Percentiles rank a stretch among this genome's conserved stretches.
These are phyloP conservation scores for Poicephalus meyeri DNA, from an alignment of 2,113 vertebrate genomes.

Conservation along the genomic window DNA sequence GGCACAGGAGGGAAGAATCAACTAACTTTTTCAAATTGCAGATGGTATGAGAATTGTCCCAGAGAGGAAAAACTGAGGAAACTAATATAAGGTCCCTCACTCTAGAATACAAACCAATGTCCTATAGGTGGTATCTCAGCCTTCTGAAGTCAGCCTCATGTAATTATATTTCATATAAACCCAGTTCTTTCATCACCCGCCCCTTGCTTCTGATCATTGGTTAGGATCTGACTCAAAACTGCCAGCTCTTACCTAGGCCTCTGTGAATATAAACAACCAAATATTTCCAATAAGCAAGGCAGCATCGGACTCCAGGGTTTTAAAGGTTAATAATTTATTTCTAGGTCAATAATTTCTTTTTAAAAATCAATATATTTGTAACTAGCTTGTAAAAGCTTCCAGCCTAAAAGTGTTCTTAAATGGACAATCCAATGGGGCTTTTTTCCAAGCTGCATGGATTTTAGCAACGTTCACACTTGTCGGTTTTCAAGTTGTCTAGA, in stretches of 20 bases:
- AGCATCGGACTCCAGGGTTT: background rate
- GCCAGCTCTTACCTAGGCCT: background rate
- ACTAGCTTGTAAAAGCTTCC: constrained; percentile 5
- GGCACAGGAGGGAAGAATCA: background rate
- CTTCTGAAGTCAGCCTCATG: background rate
- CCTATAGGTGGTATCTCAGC: background rate
- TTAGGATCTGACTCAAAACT: background rate
- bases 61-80: background rate
- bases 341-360: constrained; percentile 30
- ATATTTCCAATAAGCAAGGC: background rate
- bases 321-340: constrained; percentile 26
- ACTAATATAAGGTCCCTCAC: background rate
- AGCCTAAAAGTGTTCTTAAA: constrained; percentile 22
- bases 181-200: background rate
- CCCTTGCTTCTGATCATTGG: background rate
- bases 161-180: background rate
- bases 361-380: constrained; percentile 36
- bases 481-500: background rate
- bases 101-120: too few species aligned
- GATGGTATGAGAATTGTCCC: background rate
- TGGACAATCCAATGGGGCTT: background rate
- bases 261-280: background rate
- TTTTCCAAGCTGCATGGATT: background rate
- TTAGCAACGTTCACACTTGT: background rate
- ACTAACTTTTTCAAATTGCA: background rate